These are phyloP conservation scores for Antidorcas marsupialis DNA, from an alignment of 2,113 vertebrate species.

Conservation along the genomic window DNA sequence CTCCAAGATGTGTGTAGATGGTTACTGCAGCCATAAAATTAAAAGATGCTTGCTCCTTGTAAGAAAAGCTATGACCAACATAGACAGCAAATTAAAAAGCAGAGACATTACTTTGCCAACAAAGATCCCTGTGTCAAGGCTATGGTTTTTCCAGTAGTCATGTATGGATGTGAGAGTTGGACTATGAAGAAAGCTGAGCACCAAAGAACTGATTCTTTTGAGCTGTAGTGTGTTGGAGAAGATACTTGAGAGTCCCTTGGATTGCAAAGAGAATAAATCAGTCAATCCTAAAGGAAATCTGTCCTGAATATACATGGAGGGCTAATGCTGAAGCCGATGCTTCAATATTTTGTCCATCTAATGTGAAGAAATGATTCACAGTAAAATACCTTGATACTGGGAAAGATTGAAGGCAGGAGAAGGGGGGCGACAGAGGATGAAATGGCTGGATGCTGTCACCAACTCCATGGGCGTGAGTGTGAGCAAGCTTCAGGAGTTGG, in stretches of 20 bases:
- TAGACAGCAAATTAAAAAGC: background rate
- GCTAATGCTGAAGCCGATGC: background rate
- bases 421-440: background rate
- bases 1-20: background rate
- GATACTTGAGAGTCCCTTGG: background rate
- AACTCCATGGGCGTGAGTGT: background rate
- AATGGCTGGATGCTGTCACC: background rate
- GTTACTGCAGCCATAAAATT: background rate
- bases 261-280: background rate
- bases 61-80: background rate
- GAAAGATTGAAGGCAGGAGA: background rate
- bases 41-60: background rate
- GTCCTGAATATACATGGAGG: background rate
- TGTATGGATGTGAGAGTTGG: background rate
- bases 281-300: background rate
- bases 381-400: background rate
- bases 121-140: background rate
- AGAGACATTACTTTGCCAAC: background rate
- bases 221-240: background rate
- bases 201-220: background rate
- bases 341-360: background rate
- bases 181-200: background rate
- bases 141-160: background rate
- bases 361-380: background rate
- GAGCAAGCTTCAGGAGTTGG: accelerated